phyloP scores from a whole-genome alignment of 1,140 invertebrate genomes.

The Dolichoris vasculosae region DNA sequence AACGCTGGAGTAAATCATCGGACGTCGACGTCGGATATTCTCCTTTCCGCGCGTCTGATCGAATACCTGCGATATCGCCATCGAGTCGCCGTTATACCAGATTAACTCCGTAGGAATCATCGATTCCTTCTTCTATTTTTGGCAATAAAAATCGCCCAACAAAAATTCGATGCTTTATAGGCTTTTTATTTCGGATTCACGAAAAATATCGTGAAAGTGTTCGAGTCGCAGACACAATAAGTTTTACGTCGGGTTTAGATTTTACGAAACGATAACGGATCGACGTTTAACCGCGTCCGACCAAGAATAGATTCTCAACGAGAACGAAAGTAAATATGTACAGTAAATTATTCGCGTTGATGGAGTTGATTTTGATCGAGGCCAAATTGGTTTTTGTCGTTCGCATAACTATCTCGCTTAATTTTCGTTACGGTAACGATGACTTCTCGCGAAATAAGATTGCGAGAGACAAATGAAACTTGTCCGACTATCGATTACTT shows the following conservation, averaged over 20 bases:
- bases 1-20: conserved; percentile 64
- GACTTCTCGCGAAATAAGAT: neutral
- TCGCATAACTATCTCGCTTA: neutral
- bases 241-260: neutral
- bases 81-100: neutral
- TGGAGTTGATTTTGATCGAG: neutral
- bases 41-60: neutral
- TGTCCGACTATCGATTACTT: neutral
- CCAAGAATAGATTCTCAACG: neutral
- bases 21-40: neutral
- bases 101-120: conserved; percentile 9
- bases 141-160: conserved; percentile 19
- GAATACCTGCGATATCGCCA: conserved; percentile 31
- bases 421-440: neutral
- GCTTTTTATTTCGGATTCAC: neutral
- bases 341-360: neutral
- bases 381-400: neutral
- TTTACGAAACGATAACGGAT: neutral
- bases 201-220: neutral
- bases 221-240: neutral
- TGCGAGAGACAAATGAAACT: neutral
- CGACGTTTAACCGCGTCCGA: neutral
- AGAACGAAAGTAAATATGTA: neutral
- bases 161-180: neutral
- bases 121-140: conserved; percentile 5